Base-by-base conservation (phyloP, 2,888 invertebrate genomes). In the Callimorpha dominula region DNA sequence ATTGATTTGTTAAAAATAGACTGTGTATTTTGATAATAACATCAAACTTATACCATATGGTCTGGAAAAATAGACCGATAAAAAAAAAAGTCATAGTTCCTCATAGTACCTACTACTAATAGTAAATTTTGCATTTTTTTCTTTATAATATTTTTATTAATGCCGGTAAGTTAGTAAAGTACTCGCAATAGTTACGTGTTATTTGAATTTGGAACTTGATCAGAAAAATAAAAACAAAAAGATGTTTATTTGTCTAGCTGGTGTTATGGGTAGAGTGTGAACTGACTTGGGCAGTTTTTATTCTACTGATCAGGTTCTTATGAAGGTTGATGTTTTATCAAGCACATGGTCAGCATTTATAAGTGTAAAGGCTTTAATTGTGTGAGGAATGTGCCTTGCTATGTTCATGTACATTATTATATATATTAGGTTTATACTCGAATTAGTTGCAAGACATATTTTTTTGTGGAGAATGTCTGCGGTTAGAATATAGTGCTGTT, bases 351-450 rank as follows among this genome's bases (percentile, higher is more conserved):
- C 94, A 87, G 88, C 90, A 90, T 89, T 91, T 89, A 89, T 87
- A 89, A 91, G 91, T 86, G 90, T 92, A 89, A 91, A 89, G 95
- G 94, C 94, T 94, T 94, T 93, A 93, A 93, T 90, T 91, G 95
- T 92, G 95, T 95, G 94, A 94, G 96, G 96, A 96, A 95, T 96
- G 96, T 96, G 96, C 96, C 96, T 96, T 96, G 96, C 95, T 94
- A 92, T 93, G 93, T 95, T 93, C 87, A 93, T 94, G 93, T 89
- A 90, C 88, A 88, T 87, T 80, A 84, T 82, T 89, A 88, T 88
- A 87, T 91, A 91, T 91, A 90, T 91, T 95, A 95, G 95, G 93
- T 94, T 92, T 94, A 95, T 92, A 94, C 95, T 94, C 94, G 95
- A 95, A 95, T 95, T 95, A 95, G 94, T 95, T 95, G 93, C 94